Evolutionary conservation across 2,888 invertebrate species (phyloP), one percentile per base, ranked within the genome.

Genomic region (Eristalinus sepulchralis): DNA sequence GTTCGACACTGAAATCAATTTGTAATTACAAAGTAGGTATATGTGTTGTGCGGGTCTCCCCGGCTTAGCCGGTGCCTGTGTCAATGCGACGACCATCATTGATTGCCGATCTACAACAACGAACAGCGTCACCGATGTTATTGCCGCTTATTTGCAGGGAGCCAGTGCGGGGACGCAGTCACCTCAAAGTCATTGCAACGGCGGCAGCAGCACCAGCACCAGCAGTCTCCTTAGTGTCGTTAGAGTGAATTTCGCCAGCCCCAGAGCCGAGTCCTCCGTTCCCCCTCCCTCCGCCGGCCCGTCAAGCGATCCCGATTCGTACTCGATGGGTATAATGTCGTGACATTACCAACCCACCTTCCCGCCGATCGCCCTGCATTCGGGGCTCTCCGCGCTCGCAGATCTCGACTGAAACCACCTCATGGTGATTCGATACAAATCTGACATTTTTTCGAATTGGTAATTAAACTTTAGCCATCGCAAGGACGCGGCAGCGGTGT

Each of bases 381-480:
- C 53, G 59, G 67, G 66, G 68, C 27, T 47, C 63, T 68, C 24
- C 36, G 68, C 60, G 62, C 59, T 75, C 36, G 70, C 80, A 84
- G 84, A 84, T 84, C 84, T 81, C 68, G 75, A 83, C 83, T 71
- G 82, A 79, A 86, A 87, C 83, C 83, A 83, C 83, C 87, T 87
- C 79, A 80, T 83, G 87, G 83, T 87, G 87, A 87, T 87, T 83
- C 87, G 87, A 87, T 87, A 87, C 87, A 87, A 87, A 87, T 87
- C 87, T 87, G 87, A 87, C 87, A 87, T 83, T 83, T 87, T 87
- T 87, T 87, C 79, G 87, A 87, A 87, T 87, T 87, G 87, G 87
- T 87, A 87, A 87, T 87, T 87, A 87, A 87, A 87, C 75, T 87
- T 87, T 83, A 87, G 79, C 76, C 79, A 83, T 78, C 55, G 83